Evolutionary conservation across 2,797 vertebrate genomes (phyloP).

Genomic region (Centropyge bicolor): DNA sequence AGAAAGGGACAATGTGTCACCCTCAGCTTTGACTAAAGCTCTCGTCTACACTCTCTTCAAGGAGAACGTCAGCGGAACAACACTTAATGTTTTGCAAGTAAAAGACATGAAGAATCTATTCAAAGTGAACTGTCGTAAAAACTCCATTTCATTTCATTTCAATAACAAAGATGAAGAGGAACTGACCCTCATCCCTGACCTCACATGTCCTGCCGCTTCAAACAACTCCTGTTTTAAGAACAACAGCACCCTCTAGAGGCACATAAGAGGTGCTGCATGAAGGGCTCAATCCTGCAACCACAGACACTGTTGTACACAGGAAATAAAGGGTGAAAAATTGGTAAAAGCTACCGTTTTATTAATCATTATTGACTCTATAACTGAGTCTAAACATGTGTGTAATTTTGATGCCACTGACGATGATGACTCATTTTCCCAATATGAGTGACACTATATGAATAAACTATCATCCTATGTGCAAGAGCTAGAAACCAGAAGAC

Average conservation of each 20-base stretch:
- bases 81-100: neutral
- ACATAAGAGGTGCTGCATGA: fast-evolving
- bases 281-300: too few relatives aligned
- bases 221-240: slow-evolving; percentile 10
- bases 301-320: too few relatives aligned
- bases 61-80: slow-evolving; percentile 18
- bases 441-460: too few relatives aligned
- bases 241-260: slow-evolving; percentile 45
- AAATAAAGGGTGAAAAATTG: too few relatives aligned
- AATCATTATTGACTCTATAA: too few relatives aligned
- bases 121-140: neutral
- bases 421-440: too few relatives aligned
- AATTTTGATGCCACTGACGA: too few relatives aligned
- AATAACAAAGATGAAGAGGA: neutral
- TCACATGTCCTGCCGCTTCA: slow-evolving; percentile 17
- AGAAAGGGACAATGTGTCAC: neutral
- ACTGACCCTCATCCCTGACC: slow-evolving; percentile 1
- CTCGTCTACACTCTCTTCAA: neutral
- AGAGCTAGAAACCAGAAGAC: too few relatives aligned
- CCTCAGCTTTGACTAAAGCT: neutral
- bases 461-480: too few relatives aligned
- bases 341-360: too few relatives aligned
- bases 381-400: too few relatives aligned
- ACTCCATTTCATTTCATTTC: neutral
- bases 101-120: slow-evolving; percentile 4